A percentile compares a stretch with the other conserved stretches of the same genome.
Conservation (phyloP, 2,113 vertebrate genomes). For the Siphamia tubifer region DNA sequence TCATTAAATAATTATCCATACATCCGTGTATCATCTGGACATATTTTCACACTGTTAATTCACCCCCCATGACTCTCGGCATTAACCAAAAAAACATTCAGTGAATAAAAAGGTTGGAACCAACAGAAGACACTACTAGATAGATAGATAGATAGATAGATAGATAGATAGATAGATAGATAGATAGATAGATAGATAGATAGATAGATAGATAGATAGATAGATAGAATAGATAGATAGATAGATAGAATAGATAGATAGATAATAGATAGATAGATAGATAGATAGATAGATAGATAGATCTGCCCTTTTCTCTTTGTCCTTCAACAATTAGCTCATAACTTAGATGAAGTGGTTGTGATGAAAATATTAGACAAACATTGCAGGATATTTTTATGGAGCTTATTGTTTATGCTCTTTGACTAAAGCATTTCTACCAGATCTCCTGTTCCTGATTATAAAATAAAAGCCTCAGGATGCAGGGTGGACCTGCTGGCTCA, state of each 20-base stretch:
- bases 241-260: too few relatives aligned
- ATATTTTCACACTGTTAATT: neutral
- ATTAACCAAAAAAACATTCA: neutral
- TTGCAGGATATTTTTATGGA: too few relatives aligned
- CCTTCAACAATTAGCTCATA: neutral
- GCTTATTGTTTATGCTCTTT: neutral
- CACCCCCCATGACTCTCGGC: neutral
- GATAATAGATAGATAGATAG: too few relatives aligned
- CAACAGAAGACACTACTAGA: too few relatives aligned
- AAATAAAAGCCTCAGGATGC: conserved; percentile 43
- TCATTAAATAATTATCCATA: too few relatives aligned
- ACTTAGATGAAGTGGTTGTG: neutral
- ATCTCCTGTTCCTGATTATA: conserved; percentile 64
- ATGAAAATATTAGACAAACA: too few relatives aligned
- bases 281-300: too few relatives aligned
- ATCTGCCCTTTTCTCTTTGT: conserved; percentile 15
- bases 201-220: too few relatives aligned
- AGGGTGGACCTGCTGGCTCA: conserved; percentile 72
- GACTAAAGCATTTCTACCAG: conserved; percentile 9
- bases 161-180: neutral
- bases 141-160: conserved; percentile 1
- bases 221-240: too few relatives aligned
- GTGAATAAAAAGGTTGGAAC: neutral
- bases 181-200: too few relatives aligned
- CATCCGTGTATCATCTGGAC: neutral